Evolutionary conservation across 2,888 invertebrate genomes (phyloP).

Genomic region (Rosalia funebris): DNA sequence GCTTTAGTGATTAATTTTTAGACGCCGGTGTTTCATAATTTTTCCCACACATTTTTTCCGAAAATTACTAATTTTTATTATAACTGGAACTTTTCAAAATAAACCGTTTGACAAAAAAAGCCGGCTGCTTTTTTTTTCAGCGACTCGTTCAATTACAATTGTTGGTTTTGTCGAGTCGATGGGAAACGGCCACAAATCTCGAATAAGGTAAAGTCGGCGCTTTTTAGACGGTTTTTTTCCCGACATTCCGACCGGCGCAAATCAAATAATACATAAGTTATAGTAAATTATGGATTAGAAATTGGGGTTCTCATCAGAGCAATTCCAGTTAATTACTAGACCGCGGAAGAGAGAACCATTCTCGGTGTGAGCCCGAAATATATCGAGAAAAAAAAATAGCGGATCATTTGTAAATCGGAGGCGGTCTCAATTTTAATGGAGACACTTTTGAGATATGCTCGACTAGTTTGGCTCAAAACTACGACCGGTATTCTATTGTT

Average conservation of each 20-base stretch:
- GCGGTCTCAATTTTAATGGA: conserved; percentile 17
- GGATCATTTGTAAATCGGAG: conserved; percentile 18
- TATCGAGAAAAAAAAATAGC: conserved; percentile 14
- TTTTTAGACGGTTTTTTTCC: background rate
- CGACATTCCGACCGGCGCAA: conserved; percentile 18
- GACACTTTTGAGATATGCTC: conserved; percentile 25
- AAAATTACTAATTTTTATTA: background rate
- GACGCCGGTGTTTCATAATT: background rate
- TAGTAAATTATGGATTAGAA: conserved; percentile 27
- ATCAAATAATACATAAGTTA: conserved; percentile 27
- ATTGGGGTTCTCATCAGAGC: conserved; percentile 27
- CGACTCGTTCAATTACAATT: conserved; percentile 1
- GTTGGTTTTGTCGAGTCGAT: background rate
- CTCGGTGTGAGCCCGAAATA: conserved; percentile 21
- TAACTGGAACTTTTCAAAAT: conserved; percentile 1
- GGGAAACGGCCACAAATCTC: conserved; percentile 23
- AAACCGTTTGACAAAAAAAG: background rate
- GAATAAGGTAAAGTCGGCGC: conserved; percentile 23
- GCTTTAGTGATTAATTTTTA: conserved; percentile 1
- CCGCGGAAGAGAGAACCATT: conserved; percentile 25
- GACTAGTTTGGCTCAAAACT: conserved; percentile 19
- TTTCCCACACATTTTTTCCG: background rate
- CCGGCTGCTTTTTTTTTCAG: background rate
- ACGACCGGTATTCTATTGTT: conserved; percentile 23
- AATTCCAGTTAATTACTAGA: conserved; percentile 28